Conservation (phyloP, 2,113 vertebrate genomes). For the Amphiprion percula region DNA sequence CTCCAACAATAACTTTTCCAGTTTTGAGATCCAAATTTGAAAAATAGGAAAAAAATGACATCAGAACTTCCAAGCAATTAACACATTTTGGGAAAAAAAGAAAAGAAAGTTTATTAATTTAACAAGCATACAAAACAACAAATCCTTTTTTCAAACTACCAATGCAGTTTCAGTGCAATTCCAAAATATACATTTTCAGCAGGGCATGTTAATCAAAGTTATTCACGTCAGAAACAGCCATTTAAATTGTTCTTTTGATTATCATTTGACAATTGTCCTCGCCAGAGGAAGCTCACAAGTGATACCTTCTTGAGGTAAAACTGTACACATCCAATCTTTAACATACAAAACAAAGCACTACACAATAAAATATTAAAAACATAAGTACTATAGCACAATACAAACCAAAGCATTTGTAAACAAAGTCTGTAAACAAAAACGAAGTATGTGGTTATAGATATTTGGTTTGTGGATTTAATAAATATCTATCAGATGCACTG, state of each 20-base stretch:
- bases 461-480: conserved; percentile 76
- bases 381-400: conserved; percentile 59
- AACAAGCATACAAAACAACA: conserved; percentile 85
- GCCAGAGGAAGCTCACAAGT: conserved; percentile 71
- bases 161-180: conserved; percentile 84
- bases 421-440: conserved; percentile 66
- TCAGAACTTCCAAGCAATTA: not conserved
- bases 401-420: conserved; percentile 73
- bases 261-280: conserved; percentile 74
- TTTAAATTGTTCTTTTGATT: conserved; percentile 73
- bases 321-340: conserved; percentile 51
- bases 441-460: conserved; percentile 62
- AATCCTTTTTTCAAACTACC: conserved; percentile 71
- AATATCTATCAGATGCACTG: conserved; percentile 51
- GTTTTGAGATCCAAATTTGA: not conserved
- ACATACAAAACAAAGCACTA: conserved; percentile 65
- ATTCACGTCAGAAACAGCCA: conserved; percentile 70
- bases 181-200: conserved; percentile 84
- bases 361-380: conserved; percentile 71
- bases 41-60: not conserved
- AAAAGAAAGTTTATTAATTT: conserved; percentile 81
- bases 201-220: conserved; percentile 77
- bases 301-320: conserved; percentile 73
- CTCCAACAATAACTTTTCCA: not conserved
- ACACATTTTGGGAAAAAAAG: conserved; percentile 58